Base-by-base conservation (phyloP, 2,113 vertebrate genomes). In the Bagarius yarrelli region DNA sequence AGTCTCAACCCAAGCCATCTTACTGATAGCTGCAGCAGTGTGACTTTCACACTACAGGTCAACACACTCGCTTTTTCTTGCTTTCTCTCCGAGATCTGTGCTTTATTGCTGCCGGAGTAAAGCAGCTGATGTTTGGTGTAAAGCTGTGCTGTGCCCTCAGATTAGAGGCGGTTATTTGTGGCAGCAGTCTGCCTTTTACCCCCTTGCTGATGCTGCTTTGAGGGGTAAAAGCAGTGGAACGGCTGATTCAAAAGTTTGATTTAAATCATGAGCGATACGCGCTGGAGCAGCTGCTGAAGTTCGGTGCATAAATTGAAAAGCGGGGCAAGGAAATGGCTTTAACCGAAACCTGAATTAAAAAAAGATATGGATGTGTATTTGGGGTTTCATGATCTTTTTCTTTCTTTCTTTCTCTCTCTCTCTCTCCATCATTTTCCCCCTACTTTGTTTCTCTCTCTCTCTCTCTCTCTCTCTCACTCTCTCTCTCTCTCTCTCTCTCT, bases 81-180 rank as follows among this genome's bases (percentile, higher is more conserved):
- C 8, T 66, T 78, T 52, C 44, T 60, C 61, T 50, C 30, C 5
- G 21, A 59, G 44, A 76, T 76, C 14, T 25, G 40, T 69, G 30
- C 63, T 76, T 76, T 60, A 76, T 69, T 82, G 73, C 73, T 76
- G 73, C 76, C 27, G 47, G 52, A 67, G 72, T 76, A 52, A 71
- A 81, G 40, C 13, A 21, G 70, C 59, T 60, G 63, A 59, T 76
- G 60, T 76, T 76, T n/a, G 8, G 34, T 40, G 61, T 64, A 52
- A 74, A 50, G 19, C 72, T 36, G 60, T 79, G 82, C 34, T 59
- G 30, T 55, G 25, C 36, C 53, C 25, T 69, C 8, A 27, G 72
- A 59, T 59, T 70, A 40, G 52, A 57, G 80, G 32, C 73, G 50
- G 30, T 76, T 76, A 32, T 81, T 61, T 61, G 36, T 73, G 30